Conservation (phyloP, 2,888 invertebrate species). For the Ischnura elegans region DNA sequence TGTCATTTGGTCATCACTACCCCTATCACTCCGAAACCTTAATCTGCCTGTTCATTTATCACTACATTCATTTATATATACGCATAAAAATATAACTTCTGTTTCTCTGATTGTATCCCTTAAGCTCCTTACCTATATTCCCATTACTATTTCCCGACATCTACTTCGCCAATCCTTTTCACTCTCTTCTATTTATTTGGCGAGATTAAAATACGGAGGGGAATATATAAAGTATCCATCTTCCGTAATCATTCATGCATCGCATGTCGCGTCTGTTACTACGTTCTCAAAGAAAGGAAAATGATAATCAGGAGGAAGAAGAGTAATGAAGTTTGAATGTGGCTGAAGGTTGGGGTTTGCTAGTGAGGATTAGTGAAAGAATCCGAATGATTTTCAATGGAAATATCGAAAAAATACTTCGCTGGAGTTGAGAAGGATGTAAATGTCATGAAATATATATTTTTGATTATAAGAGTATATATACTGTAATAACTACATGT, state of each 20-base stretch:
- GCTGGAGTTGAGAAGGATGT: no score
- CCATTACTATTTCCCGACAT: neutral
- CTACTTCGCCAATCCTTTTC: neutral
- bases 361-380: neutral
- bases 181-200: neutral
- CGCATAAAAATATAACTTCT: no score
- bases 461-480: no score
- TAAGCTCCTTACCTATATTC: neutral
- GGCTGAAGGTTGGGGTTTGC: neutral
- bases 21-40: neutral
- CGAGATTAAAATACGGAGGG: neutral
- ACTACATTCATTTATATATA: no score
- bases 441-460: no score
- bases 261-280: neutral
- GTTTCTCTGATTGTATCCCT: neutral
- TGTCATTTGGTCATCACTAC: neutral
- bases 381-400: no score
- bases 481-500: no score
- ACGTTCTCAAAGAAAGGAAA: neutral
- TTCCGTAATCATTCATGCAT: neutral
- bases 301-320: neutral
- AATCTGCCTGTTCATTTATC: no score
- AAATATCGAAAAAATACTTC: no score
- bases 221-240: neutral
- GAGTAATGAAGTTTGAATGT: neutral